Conservation (phyloP, 1,140 invertebrate genomes). For the Oedothorax gibbosus region DNA sequence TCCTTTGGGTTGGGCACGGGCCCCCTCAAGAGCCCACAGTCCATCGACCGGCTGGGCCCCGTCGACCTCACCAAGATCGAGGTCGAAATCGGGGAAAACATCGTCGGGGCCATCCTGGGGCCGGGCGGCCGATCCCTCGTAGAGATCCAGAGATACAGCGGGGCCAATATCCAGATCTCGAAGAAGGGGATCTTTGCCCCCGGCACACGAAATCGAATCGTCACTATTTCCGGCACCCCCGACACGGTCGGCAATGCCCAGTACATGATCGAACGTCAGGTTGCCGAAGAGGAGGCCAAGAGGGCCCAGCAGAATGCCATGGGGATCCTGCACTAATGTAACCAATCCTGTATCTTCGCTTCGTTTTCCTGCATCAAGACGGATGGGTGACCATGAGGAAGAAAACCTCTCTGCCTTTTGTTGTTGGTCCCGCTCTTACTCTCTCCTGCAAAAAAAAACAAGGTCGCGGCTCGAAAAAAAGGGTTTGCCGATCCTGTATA, state of each 20-base stretch:
- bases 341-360: conserved; percentile 14
- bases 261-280: conserved; percentile 94
- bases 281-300: conserved; percentile 94
- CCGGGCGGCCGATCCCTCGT: conserved; percentile 94
- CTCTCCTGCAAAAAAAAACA: neutral
- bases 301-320: conserved; percentile 82
- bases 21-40: conserved; percentile 83
- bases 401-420: too few relatives aligned
- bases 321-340: conserved; percentile 60
- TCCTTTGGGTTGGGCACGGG: conserved; percentile 81
- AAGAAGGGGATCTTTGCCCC: conserved; percentile 98
- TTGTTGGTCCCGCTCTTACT: conserved; percentile 1
- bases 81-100: conserved; percentile 88
- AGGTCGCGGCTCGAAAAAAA: neutral
- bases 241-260: conserved; percentile 89
- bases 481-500: too few relatives aligned
- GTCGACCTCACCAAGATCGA: conserved; percentile 81
- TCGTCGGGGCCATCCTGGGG: conserved; percentile 96
- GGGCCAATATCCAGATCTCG: conserved; percentile 97
- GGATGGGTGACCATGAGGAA: too few relatives aligned
- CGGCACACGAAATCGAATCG: conserved; percentile 95
- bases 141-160: conserved; percentile 96
- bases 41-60: conserved; percentile 72
- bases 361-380: conserved; percentile 1
- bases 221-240: conserved; percentile 90